A percentile compares a stretch with the other conserved stretches of the same genome.
phyloP scores from a whole-genome alignment of 2,113 vertebrate species.

The Megaceryle maxima region DNA sequence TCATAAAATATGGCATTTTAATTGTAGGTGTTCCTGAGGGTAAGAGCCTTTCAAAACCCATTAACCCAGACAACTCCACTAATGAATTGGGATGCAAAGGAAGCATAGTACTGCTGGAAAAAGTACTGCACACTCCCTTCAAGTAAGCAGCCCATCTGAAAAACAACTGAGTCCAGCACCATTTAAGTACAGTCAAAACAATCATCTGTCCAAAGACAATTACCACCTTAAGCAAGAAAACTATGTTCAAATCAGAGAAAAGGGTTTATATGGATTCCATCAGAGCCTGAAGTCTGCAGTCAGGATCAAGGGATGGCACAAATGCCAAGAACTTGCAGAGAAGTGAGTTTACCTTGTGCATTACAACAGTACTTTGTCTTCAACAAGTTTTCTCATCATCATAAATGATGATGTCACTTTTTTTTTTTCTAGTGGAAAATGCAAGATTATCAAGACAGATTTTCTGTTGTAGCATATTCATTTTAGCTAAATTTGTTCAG shows the following conservation, averaged over 20 bases:
- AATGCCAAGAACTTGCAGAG: background rate
- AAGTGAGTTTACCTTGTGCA: background rate
- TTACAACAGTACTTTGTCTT: background rate
- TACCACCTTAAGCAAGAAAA: background rate
- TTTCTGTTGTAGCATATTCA: background rate
- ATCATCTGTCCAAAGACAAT: background rate
- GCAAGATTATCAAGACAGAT: background rate
- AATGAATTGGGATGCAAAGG: background rate
- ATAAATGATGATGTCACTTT: background rate
- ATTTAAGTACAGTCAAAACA: background rate
- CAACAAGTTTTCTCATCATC: background rate
- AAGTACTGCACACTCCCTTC: fast-evolving
- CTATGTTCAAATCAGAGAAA: background rate
- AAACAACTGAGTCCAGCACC: background rate
- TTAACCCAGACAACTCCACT: background rate
- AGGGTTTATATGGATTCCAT: background rate
- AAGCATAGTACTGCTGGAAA: background rate
- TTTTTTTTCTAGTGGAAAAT: background rate
- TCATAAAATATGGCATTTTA: background rate
- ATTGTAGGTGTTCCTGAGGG: background rate
- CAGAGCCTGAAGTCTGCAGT: background rate
- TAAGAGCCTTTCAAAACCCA: background rate
- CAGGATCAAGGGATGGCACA: fast-evolving
- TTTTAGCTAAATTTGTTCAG: background rate
- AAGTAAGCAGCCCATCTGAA: background rate